Base-by-base conservation (phyloP, 2,888 invertebrate species). In the Euplagia quadripunctaria region DNA sequence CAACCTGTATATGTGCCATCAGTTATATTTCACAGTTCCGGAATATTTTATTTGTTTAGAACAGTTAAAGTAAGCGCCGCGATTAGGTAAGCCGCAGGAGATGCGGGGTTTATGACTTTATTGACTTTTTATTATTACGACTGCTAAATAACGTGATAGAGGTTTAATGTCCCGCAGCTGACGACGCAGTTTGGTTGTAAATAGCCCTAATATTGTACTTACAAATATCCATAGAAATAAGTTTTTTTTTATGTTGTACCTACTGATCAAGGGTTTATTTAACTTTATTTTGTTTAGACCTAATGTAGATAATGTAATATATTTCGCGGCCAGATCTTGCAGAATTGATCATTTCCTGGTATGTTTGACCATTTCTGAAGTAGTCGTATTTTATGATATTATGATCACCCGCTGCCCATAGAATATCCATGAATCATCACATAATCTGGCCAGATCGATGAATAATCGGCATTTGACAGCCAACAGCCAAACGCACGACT, bases 31-130 rank as follows among this genome's bases (percentile, higher is more conserved):
- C 83, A 87, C 87, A 81, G 84, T 84, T 86, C 80, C 82, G 80
- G 83, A 84, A 74, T 76, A 85, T 90, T 94, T 93, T 94, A 94
- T 94, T 95, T 94, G 93, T 94, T 94, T 94, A 93, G 86, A 90
- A 85, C 85, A 65, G 77, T 85, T 85, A 79, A 85, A 91, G 88
- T 90, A 90, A 93, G 92, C 89, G 89, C 86, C 85, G 87, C 91
- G 91, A 95, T 95, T 94, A 94, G 94, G 94, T 93, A 86, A 94
- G 94, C 95, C 95, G 78, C 95, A 95, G 93, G 94, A 93, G 94
- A 92, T 88, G 86, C 87, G 85, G 76, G 76, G 81, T 94, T 94
- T 93, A 94, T 94, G 88, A 84, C 89, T 94, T 92, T 92, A 94
- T 94, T 91, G 86, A 78, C 80, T 86, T 91, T 94, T 93, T 94